Percentiles rank a stretch among this genome's conserved stretches.
These are phyloP conservation scores for Athrips mouffetella DNA, from an alignment of 2,888 invertebrate genomes.

Conservation along the genomic window DNA sequence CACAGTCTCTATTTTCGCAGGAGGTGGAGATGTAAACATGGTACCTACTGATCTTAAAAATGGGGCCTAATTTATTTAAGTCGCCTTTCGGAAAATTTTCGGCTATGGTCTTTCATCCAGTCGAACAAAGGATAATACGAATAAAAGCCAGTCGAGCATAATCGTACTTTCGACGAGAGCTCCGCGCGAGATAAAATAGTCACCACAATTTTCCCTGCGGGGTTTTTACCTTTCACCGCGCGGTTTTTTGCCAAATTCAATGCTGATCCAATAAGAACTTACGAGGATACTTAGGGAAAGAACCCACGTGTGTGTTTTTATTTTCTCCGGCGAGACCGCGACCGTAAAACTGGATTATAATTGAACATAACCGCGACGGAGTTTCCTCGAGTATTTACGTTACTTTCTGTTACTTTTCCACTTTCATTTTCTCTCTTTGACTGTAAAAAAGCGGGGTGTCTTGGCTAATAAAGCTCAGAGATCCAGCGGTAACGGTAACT, in stretches of 20 bases:
- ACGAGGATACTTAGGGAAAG: conserved; percentile 46
- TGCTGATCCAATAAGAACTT: conserved; percentile 64
- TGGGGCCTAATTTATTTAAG: conserved; percentile 64
- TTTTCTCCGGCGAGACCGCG: conserved; percentile 33
- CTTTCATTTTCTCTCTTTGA: conserved; percentile 16
- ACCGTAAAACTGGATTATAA: conserved; percentile 23
- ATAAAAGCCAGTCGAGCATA: conserved; percentile 67
- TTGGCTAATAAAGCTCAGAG: conserved; percentile 34
- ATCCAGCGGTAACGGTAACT: conserved; percentile 38
- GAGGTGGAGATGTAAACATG: conserved; percentile 55
- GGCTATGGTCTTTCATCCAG: conserved; percentile 61
- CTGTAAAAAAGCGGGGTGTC: conserved; percentile 29
- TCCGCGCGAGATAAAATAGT: conserved; percentile 59
- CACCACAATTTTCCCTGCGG: conserved; percentile 57
- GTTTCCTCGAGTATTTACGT: conserved; percentile 10
- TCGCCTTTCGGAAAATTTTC: conserved; percentile 58
- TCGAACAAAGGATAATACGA: conserved; percentile 69
- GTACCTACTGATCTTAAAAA: conserved; percentile 51
- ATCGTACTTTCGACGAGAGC: conserved; percentile 57
- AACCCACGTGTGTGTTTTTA: conserved; percentile 27
- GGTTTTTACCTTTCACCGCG: conserved; percentile 53
- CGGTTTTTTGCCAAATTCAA: conserved; percentile 51
- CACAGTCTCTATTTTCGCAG: conserved; percentile 55
- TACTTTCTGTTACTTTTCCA: conserved; percentile 1
- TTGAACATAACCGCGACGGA: conserved; percentile 18